Base-by-base conservation (phyloP, 2,888 invertebrate genomes). In the Elgonia sp. region DNA sequence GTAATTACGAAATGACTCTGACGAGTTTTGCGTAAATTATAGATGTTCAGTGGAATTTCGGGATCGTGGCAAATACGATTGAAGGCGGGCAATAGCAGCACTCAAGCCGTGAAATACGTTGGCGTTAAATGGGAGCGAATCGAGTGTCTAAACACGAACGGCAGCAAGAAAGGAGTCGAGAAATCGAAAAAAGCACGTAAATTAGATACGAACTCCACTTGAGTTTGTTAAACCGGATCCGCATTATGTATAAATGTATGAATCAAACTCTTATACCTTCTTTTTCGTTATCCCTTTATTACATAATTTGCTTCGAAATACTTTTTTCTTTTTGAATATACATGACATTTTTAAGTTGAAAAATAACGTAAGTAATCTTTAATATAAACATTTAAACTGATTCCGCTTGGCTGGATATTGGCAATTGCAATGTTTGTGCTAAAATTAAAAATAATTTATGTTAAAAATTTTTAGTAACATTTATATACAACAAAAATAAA, bases 51-150 rank as follows among this genome's bases (percentile, higher is more conserved):
- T 67, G 82, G 57, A 75, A 57, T 65, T 82, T 82, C 65, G 55
- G 63, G 65, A 73, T 73, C 21, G 42, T 67, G 65, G 55, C 37
- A 65, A 73, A 67, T 82, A 40, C 65, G 67, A 65, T 70, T 57
- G 73, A 79, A 84, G 62, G 79, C 73, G 73, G 79, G 84, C 55
- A 50, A 9, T 53, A 46, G 73, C 42, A 60, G 79, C 72, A 60
- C 21, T 75, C 62, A 40, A 75, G 46, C 65, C 42, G 80, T 86
- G 81, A 80, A 85, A 80, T 85, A 85, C 85, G 85, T 80, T 69
- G 79, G 80, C 65, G 73, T 79, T 72, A 85, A 85, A 80, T 70
- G 77, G 20, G 70, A 62, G 84, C 77, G 76, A 70, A 46, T 70
- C 76, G 67, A 72, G 62, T 37, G 63, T 84, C 79, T 84, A 84